Evolutionary conservation across 2,888 invertebrate species (phyloP).

Genomic region (Cheilosia pagana): DNA sequence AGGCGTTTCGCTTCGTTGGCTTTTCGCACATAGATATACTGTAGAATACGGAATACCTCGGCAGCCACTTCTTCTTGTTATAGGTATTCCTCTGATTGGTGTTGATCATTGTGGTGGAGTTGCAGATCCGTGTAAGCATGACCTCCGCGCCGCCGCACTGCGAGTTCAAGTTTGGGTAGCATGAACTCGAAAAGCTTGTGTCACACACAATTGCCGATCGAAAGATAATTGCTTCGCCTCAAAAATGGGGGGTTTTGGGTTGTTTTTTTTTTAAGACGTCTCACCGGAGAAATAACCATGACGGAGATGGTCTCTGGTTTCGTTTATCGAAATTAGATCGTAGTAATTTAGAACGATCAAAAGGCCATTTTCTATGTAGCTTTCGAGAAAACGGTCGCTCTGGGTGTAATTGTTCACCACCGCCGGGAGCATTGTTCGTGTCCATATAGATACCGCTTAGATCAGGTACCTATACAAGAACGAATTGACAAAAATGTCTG

Average conservation of each 20-base stretch:
- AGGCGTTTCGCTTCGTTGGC: slow-evolving; percentile 61
- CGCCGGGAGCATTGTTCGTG: slow-evolving; percentile 7
- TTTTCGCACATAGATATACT: slow-evolving; percentile 59
- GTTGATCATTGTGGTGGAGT: slow-evolving; percentile 52
- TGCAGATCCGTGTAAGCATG: slow-evolving; percentile 63
- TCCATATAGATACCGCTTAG: slow-evolving; percentile 20
- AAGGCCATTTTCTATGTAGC: slow-evolving; percentile 21
- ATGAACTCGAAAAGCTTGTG: slow-evolving; percentile 64
- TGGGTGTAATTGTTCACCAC: slow-evolving; percentile 13
- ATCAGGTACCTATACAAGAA: slow-evolving; percentile 8
- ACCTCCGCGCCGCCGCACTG: slow-evolving; percentile 41
- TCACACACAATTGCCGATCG: slow-evolving; percentile 68
- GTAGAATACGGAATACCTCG: slow-evolving; percentile 19
- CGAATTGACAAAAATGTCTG: slow-evolving; percentile 50
- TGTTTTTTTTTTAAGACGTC: slow-evolving; percentile 1
- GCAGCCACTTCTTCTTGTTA: slow-evolving; percentile 14
- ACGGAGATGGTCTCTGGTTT: slow-evolving; percentile 68
- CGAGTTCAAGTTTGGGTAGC: slow-evolving; percentile 52
- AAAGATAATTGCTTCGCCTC: slow-evolving; percentile 64
- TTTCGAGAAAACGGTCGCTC: slow-evolving; percentile 17
- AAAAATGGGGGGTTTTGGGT: background rate
- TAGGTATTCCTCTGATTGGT: slow-evolving; percentile 54
- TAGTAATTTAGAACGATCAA: slow-evolving; percentile 55
- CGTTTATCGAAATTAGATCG: slow-evolving; percentile 67
- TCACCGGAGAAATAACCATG: slow-evolving; percentile 57